Base-by-base conservation (phyloP, 2,888 invertebrate genomes). In the Parasteatoda lunata region DNA sequence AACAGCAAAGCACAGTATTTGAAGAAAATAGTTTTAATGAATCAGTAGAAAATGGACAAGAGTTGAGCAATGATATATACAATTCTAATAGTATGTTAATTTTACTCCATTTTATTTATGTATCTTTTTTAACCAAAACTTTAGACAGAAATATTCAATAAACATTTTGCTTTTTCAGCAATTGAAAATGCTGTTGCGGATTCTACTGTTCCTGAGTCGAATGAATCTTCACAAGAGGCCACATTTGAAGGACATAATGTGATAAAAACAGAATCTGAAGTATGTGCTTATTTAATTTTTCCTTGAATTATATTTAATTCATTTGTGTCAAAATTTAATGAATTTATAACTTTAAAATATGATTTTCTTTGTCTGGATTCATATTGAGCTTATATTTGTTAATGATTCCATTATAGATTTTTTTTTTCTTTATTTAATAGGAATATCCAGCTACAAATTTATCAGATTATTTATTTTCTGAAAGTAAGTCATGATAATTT, bases 371-470 rank as follows among this genome's bases (percentile, higher is more conserved):
- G 30, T 30, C 30, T 30, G 1, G 30, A 30, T 30, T 30, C 30
- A 30, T 30, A 30, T 30, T 30, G 0, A 54, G 54, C 13, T 54
- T 8, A 8, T 54, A 8, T 54, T 54, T 54, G 8, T 54, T 54
- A 3, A 54, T 11, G 13, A 54, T 11, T 4, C 3, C 13, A 4
- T 54, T 54, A 11, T 54, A 11, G 13, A 54, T 54, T 45, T 72
- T 8, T 30, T 72, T 13, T 66, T 51, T 49, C 9, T 75, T 45
- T 13, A 51, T 13, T 69, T 54, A 15, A 9, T 48, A 85, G 80
- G 64, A 85, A 47, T 13, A 77, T 48, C 85, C 80, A 52, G 79
- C 76, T 71, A 80, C 80, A 30, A 79, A 80, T 51, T 69, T 80
- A 9, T 52, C 76, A 66, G 80, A 80, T 45, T 85, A 77, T 47